Conservation (phyloP, 2,888 invertebrate genomes). For the Scotopteryx bipunctaria region DNA sequence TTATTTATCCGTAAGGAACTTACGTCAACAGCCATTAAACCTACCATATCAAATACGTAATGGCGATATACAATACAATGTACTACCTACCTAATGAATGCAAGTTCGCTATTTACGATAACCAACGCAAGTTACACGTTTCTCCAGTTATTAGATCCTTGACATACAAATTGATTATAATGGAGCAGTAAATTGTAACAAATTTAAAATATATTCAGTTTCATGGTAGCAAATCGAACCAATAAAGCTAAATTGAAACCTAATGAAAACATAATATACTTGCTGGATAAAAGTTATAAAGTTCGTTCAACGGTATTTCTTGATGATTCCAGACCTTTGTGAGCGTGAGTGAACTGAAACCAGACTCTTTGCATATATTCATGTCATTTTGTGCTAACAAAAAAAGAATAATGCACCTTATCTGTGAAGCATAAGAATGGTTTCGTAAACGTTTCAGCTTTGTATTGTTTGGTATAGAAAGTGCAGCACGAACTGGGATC, state of each 20-base stretch:
- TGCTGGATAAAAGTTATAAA: neutral
- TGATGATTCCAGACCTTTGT: conserved; percentile 13
- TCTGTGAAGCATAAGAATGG: conserved; percentile 37
- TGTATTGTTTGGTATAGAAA: conserved; percentile 64
- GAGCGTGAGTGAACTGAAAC: conserved; percentile 7
- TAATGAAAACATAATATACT: neutral
- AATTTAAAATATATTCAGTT: neutral
- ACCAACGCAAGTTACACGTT: conserved; percentile 5
- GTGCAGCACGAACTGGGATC: conserved; percentile 59
- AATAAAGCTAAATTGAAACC: neutral
- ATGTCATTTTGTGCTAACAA: conserved; percentile 29
- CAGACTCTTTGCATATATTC: conserved; percentile 26
- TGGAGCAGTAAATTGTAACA: neutral
- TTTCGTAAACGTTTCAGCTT: conserved; percentile 36
- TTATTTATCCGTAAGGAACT: conserved; percentile 15
- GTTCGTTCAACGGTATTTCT: conserved; percentile 4
- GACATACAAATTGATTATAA: neutral
- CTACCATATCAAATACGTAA: conserved; percentile 18
- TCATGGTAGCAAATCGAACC: neutral
- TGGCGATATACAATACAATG: conserved; percentile 6
- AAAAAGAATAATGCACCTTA: conserved; percentile 42
- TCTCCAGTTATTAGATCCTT: conserved; percentile 4
- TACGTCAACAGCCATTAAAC: conserved; percentile 30
- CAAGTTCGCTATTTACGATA: neutral
- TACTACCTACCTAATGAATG: too few species aligned